Percentiles rank a stretch among this genome's conserved stretches.
Evolutionary conservation across 2,113 vertebrate genomes (phyloP).

Genomic region (Cephalopterus ornatus): DNA sequence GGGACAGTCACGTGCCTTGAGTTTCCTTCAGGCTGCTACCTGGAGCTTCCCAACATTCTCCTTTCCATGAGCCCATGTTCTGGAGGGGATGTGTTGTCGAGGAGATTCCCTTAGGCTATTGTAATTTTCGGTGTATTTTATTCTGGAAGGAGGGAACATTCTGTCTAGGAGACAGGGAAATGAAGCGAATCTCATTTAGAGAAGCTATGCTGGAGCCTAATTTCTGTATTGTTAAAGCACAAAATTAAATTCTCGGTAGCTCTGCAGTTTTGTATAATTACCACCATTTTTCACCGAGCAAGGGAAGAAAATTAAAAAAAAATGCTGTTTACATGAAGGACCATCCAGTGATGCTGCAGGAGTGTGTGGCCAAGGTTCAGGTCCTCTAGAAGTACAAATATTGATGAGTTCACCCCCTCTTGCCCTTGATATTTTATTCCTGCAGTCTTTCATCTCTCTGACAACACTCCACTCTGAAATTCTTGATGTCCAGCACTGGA

Average conservation of each 20-base stretch:
- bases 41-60: background rate
- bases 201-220: background rate
- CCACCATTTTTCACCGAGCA: background rate
- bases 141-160: background rate
- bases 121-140: background rate
- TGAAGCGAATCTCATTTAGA: slow-evolving; percentile 12
- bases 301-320: background rate
- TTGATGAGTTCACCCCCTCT: background rate
- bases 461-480: background rate
- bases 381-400: background rate
- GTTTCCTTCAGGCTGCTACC: background rate
- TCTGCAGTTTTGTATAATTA: slow-evolving; percentile 41
- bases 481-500: background rate
- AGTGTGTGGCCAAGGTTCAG: background rate
- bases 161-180: slow-evolving; percentile 13
- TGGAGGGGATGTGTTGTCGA: fast-evolving
- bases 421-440: slow-evolving; percentile 1
- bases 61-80: background rate
- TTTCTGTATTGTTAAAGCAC: slow-evolving; percentile 39
- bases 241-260: slow-evolving; percentile 40
- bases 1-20: background rate
- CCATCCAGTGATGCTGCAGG: background rate
- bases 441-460: background rate
- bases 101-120: background rate
- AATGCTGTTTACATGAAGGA: background rate